Evolutionary conservation across 2,888 invertebrate genomes (phyloP), one percentile per base, ranked within the genome.

Genomic region (Ceraclea dissimilis): DNA sequence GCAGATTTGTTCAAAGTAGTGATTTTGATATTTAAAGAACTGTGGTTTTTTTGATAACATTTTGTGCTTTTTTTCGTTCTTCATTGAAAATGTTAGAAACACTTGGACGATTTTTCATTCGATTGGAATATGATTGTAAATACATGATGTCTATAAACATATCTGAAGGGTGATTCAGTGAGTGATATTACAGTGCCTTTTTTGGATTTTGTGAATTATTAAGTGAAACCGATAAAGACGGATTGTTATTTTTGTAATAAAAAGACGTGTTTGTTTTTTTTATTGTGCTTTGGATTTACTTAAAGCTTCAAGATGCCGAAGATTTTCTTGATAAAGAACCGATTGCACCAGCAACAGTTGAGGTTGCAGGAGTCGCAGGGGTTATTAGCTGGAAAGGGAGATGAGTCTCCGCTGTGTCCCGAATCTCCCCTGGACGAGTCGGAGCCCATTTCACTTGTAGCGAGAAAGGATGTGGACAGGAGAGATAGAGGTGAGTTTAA

Each of bases 321-420:
- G 82, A 93, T 93, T 75, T 93, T 92, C 77, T 76, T 91, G 67
- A 90, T 93, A 68, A 93, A 92, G 78, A 89, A 92, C 74, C 84
- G 92, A 71, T 81, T 93, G 79, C 90, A 90, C 67, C 90, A 91
- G 84, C 92, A 93, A 82, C 93, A 93, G 76, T 81, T 88, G 69
- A 81, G 87, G 67, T 76, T 93, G 70, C 78, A 87, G 73, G 91
- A 91, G 73, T 84, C 87, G 63, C 90, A 90, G 74, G 90, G 90
- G 74, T 80, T 87, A 66, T 79, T 82, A 58, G 76, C 79, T 65
- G 70, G 72, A 68, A 86, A 86, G 71, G 70, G 60, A 52, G 72
- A 74, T 61, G 71, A 77, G 64, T 83, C 85, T 69, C 74, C 82
- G 62, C 71, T 83, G 63, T 82, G 79, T 69, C 76, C 81, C 65